These are phyloP conservation scores for Brenthis hecate DNA, from an alignment of 2,888 invertebrate species.

Conservation along the genomic window DNA sequence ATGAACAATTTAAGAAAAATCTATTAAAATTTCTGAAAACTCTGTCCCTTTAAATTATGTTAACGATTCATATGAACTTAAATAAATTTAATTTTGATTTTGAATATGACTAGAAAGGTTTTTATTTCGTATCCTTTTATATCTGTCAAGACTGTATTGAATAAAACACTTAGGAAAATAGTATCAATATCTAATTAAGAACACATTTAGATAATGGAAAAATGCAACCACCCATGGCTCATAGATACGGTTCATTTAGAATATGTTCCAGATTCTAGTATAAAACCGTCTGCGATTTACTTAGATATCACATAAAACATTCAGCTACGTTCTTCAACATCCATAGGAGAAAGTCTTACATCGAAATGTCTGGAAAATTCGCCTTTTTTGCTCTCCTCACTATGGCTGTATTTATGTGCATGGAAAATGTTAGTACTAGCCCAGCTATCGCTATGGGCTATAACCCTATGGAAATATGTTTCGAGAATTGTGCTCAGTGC, in stretches of 20 bases:
- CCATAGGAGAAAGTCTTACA: neutral
- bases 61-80: too few species aligned
- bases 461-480: conserved; percentile 86
- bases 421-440: conserved; percentile 19
- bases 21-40: too few species aligned
- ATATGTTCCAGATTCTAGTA: conserved; percentile 25
- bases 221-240: conserved; percentile 19
- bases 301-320: conserved; percentile 21
- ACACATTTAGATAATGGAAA: conserved; percentile 32
- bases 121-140: too few species aligned
- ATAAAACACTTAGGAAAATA: neutral
- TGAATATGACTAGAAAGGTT: too few species aligned
- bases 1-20: too few species aligned
- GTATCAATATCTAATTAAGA: conserved; percentile 28
- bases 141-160: neutral
- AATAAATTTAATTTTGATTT: too few species aligned
- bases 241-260: conserved; percentile 32
- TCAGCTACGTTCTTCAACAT: conserved; percentile 5
- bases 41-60: too few species aligned
- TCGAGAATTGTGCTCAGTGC: conserved; percentile 94
- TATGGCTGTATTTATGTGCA: neutral
- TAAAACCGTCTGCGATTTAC: conserved; percentile 23
- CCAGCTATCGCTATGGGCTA: conserved; percentile 65
- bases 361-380: conserved; percentile 23
- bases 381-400: conserved; percentile 2